A percentile compares a stretch with the other conserved stretches of the same genome.
Conservation (phyloP, 2,113 vertebrate genomes). For the Ia io region DNA sequence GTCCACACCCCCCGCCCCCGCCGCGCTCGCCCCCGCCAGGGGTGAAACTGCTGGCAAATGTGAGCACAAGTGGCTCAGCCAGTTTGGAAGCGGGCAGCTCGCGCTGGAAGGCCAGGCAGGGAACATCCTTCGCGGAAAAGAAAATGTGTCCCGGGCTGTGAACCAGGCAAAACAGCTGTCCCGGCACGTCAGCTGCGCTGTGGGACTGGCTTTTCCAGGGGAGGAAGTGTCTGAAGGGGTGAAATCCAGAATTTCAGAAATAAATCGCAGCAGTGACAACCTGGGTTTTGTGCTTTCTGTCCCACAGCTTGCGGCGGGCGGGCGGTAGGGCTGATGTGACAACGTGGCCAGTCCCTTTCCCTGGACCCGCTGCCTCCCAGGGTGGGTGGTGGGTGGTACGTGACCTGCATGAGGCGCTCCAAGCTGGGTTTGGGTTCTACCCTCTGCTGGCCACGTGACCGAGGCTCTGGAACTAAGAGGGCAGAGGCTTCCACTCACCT, state of each 20-base stretch:
- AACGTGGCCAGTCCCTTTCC: neutral
- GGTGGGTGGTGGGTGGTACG: neutral
- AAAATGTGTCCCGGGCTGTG: neutral
- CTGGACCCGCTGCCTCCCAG: neutral
- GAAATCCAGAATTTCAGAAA: neutral
- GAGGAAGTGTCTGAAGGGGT: neutral
- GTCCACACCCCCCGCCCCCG: slow-evolving; percentile 52
- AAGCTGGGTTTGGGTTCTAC: neutral
- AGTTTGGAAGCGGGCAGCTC: slow-evolving; percentile 27
- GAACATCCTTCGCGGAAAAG: neutral
- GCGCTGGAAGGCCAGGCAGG: neutral
- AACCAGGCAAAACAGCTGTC: neutral
- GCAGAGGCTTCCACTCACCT: too few relatives aligned
- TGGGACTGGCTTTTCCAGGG: neutral
- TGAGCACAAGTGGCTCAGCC: slow-evolving; percentile 42
- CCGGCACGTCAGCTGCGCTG: neutral
- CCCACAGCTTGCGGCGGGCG: too few relatives aligned
- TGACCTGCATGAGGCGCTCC: neutral
- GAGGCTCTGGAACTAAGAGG: neutral
- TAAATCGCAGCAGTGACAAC: neutral
- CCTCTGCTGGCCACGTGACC: neutral
- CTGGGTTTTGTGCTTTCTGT: neutral
- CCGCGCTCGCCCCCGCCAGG: slow-evolving; percentile 47
- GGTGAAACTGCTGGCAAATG: slow-evolving; percentile 67
- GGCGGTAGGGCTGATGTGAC: neutral